Conservation (phyloP, 2,888 invertebrate species). For the Apotomis capreana region DNA sequence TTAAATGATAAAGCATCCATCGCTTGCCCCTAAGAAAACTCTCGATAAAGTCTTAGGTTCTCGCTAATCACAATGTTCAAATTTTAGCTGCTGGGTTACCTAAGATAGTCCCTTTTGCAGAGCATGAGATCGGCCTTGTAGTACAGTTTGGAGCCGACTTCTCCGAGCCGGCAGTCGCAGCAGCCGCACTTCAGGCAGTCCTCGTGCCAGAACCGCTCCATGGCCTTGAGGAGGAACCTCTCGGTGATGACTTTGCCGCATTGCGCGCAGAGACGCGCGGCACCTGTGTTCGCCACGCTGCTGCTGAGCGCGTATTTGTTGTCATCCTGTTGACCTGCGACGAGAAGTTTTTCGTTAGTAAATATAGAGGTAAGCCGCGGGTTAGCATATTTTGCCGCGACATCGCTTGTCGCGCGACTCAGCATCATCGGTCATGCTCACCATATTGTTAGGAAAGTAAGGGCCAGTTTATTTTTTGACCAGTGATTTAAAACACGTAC, state of each 20-base stretch:
- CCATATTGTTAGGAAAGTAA: too few species aligned
- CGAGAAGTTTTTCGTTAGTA: slow-evolving; percentile 10
- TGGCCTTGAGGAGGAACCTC: slow-evolving; percentile 90
- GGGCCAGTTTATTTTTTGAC: too few species aligned
- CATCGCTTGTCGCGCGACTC: too few species aligned
- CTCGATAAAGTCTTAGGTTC: neutral
- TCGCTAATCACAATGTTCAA: neutral
- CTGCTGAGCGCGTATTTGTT: slow-evolving; percentile 72
- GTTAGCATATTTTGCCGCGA: too few species aligned
- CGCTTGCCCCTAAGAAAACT: too few species aligned
- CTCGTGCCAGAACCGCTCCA: slow-evolving; percentile 97
- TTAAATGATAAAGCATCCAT: too few species aligned
- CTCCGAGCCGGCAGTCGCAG: slow-evolving; percentile 96
- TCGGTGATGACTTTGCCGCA: slow-evolving; percentile 94
- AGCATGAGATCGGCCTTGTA: slow-evolving; percentile 95
- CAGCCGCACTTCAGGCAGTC: slow-evolving; percentile 96
- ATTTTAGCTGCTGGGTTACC: slow-evolving; percentile 76
- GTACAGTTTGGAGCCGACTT: slow-evolving; percentile 95
- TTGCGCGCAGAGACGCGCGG: slow-evolving; percentile 89
- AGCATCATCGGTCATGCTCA: too few species aligned
- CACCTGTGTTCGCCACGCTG: slow-evolving; percentile 65
- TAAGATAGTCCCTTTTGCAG: slow-evolving; percentile 95
- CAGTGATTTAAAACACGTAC: too few species aligned
- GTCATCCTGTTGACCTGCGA: slow-evolving; percentile 76
- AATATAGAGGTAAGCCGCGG: neutral